A percentile compares a stretch with the other conserved stretches of the same genome.
Conservation (phyloP, 2,113 vertebrate genomes). For the Malurus alboscapulatus region DNA sequence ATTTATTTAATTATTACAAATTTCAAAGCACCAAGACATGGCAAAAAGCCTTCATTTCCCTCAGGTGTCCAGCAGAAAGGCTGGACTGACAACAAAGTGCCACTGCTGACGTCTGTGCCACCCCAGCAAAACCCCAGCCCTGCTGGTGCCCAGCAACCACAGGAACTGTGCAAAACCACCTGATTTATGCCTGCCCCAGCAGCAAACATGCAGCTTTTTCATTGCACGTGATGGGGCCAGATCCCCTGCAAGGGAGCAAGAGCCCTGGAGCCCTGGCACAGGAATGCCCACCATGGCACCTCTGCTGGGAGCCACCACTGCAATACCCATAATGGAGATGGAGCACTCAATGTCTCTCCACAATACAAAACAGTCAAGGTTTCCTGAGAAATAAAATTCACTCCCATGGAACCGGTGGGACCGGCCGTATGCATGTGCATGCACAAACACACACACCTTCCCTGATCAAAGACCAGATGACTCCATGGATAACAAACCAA, state of each 20-base stretch:
- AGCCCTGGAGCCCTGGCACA: background rate
- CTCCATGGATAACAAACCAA: no score
- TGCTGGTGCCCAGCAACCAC: background rate
- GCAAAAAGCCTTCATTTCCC: background rate
- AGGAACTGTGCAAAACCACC: background rate
- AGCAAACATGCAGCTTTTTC: background rate
- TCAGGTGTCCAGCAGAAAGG: background rate
- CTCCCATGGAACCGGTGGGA: background rate
- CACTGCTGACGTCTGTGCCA: background rate
- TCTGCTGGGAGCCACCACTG: background rate
- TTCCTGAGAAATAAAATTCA: background rate
- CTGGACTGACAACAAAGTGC: background rate
- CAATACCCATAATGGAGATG: background rate
- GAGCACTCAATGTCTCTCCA: background rate
- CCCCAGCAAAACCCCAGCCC: background rate
- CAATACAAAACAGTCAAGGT: background rate
- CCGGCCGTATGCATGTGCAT: background rate
- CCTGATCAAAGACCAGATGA: background rate
- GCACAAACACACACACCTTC: background rate
- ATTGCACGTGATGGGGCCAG: rapidly evolving
- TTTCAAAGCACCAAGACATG: background rate
- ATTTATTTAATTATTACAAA: background rate
- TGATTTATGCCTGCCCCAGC: background rate
- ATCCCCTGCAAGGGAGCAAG: background rate
- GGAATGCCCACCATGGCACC: background rate